These are phyloP conservation scores for Pseudorhiza aurosa DNA, from an alignment of 30 jellyfish, hydroid and myxozoan genomes.

Conservation along the genomic window DNA sequence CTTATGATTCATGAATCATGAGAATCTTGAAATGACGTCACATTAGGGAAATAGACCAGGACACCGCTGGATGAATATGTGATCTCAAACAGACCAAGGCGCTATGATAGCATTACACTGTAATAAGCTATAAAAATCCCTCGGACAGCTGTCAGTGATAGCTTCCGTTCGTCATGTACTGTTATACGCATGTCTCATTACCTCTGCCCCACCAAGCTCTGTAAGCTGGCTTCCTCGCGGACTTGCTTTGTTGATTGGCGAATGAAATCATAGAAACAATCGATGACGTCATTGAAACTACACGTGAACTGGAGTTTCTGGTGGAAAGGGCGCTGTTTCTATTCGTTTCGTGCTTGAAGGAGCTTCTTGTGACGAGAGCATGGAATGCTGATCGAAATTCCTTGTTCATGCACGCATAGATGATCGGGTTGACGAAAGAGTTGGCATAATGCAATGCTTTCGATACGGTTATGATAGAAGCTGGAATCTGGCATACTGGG, in stretches of 20 bases:
- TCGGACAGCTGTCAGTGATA: no score
- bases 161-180: no score
- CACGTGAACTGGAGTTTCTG: background rate
- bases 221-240: background rate
- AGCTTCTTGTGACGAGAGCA: constrained; percentile 17
- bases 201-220: background rate
- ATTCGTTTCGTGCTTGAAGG: background rate
- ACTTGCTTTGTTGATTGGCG: background rate
- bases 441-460: constrained; percentile 77
- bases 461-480: constrained; percentile 31
- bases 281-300: background rate
- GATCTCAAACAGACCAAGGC: no score
- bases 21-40: no score
- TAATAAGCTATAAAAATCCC: no score
- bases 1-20: no score
- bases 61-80: no score
- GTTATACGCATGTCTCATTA: background rate
- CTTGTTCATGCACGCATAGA: constrained; percentile 64
- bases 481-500: constrained; percentile 27
- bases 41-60: no score
- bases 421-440: constrained; percentile 69
- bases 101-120: no score
- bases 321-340: background rate
- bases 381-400: constrained; percentile 61
- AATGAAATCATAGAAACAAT: background rate